Conservation (phyloP, 2,113 vertebrate species). For the Eulacestoma nigropectus region DNA sequence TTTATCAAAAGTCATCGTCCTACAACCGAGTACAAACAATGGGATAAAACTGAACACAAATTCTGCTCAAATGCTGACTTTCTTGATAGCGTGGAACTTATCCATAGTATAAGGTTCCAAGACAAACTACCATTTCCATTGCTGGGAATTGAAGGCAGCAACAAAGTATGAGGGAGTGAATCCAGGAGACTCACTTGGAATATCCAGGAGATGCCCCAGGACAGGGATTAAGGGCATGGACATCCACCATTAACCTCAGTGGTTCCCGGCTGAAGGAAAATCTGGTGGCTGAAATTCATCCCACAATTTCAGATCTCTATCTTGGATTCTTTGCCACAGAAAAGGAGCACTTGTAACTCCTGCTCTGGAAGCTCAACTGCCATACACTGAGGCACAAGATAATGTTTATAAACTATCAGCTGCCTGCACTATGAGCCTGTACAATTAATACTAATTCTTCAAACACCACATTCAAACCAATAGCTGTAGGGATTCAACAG, state of each 20-base stretch:
- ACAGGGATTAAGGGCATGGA: rapidly evolving
- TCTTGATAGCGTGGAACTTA: rapidly evolving
- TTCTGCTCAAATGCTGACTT: background rate
- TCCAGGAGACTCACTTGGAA: background rate
- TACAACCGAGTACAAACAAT: background rate
- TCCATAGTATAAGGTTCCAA: rapidly evolving
- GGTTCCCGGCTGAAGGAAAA: background rate
- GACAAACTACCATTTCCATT: background rate
- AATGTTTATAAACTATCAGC: background rate
- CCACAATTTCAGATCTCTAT: background rate
- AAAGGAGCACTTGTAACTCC: background rate
- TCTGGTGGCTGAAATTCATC: background rate
- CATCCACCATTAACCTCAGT: background rate
- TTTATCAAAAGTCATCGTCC: background rate
- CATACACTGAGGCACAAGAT: background rate
- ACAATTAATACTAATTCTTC: background rate
- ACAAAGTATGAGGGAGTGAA: rapidly evolving
- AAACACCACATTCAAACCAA: background rate
- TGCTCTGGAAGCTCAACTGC: background rate
- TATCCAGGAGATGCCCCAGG: background rate
- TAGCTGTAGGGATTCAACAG: background rate
- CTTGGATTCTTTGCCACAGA: background rate
- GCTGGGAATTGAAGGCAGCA: background rate
- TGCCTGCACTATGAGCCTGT: background rate
- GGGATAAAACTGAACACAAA: background rate